Evolutionary conservation across 2,888 invertebrate genomes (phyloP), one percentile per base, ranked within the genome.

Genomic region (Chirona hameri): DNA sequence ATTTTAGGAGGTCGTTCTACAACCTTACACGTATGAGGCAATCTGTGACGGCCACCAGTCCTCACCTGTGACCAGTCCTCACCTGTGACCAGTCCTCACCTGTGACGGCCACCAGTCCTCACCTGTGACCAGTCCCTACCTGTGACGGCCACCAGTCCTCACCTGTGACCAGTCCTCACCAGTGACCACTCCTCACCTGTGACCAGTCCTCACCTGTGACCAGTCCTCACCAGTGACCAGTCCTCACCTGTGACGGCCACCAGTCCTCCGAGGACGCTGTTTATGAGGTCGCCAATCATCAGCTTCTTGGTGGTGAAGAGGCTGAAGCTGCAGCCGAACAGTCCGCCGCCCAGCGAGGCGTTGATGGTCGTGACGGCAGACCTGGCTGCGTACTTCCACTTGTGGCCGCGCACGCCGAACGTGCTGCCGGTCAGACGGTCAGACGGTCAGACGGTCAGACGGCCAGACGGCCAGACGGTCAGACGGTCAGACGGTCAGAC

Each of bases 281-380:
- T 97, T 82, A 97, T 95, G 52, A 97, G 91, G 86, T 95, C 94
- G 87, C 95, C 91, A 15, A 97, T 93, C 81, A 86, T 86, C 31
- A 92, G 88, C 29, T 83, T 81, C 69, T 84, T 84, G 81, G 84
- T 85, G 76, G 83, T 83, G 80, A 72, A 81, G 83, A 83, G 83
- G 72, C 84, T 84, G 81, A 84, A 72, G 52, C 80, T 81, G 84
- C 85, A 84, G 5, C 94, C 94, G 39, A 92, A 90, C 82, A 93
- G 90, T 0, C 97, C 97, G 0, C 97, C 97, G 0, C 96, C 96
- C 87, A 97, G 95, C 0, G 95, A 95, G 0, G 94, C 93, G 90
- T 96, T 93, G 92, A 97, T 94, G 0, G 97, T 97, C 90, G 94
- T 93, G 0, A 96, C 95, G 0, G 96, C 95, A 0, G 96, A 95